phyloP scores from a whole-genome alignment of 2,113 vertebrate genomes.

The Sinocyclocheilus maitianheensis region DNA sequence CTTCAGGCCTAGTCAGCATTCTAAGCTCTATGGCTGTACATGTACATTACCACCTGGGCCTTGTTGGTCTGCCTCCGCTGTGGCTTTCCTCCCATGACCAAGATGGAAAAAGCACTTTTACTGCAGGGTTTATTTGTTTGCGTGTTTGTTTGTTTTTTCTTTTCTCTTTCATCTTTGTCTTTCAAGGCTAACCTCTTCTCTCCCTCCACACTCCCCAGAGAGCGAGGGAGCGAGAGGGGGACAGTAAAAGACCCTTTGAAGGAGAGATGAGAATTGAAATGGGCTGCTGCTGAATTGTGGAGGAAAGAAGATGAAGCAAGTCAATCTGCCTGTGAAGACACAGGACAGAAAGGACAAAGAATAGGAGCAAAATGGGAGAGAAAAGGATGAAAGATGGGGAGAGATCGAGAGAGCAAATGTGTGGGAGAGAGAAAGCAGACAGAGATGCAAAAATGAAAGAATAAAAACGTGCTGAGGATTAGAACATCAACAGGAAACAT shows the following conservation, averaged over 20 bases:
- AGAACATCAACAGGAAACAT: conserved; percentile 31
- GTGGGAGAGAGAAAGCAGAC: conserved; percentile 10
- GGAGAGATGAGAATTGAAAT: conserved; percentile 72
- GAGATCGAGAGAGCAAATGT: conserved; percentile 14
- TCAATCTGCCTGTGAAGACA: conserved; percentile 71
- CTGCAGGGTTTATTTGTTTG: conserved; percentile 76
- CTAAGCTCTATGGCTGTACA: conserved; percentile 17
- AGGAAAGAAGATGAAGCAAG: conserved; percentile 74
- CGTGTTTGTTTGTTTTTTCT: conserved; percentile 76
- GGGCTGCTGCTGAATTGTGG: conserved; percentile 67
- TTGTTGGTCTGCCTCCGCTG: conserved; percentile 64
- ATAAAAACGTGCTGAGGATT: conserved; percentile 28
- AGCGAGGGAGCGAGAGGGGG: conserved; percentile 54
- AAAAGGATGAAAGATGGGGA: conserved; percentile 45
- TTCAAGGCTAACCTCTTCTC: conserved; percentile 73
- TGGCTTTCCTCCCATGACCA: conserved; percentile 59
- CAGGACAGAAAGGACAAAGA: conserved; percentile 36
- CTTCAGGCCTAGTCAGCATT: conserved; percentile 3
- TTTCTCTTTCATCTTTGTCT: conserved; percentile 77
- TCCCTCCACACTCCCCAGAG: conserved; percentile 67
- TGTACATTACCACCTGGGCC: conserved; percentile 52
- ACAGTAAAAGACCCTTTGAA: conserved; percentile 65
- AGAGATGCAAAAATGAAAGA: conserved; percentile 15
- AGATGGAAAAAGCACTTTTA: conserved; percentile 75
- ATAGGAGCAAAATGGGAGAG: conserved; percentile 30